Evolutionary conservation across 2,888 invertebrate genomes (phyloP), one percentile per base, ranked within the genome.

Genomic region (Limulus polyphemus): DNA sequence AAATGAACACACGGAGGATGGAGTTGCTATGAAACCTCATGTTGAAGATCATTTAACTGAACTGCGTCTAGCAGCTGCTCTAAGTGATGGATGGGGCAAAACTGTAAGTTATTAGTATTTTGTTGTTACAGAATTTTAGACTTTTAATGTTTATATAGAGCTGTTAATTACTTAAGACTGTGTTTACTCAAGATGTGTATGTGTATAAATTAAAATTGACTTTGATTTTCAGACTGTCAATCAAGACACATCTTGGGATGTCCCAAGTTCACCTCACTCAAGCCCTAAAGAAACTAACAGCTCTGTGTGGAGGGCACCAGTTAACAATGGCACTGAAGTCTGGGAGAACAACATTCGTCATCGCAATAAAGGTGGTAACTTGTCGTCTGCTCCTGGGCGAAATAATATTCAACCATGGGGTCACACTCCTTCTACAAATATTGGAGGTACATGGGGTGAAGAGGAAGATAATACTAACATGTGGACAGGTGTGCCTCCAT

Each of bases 391-490:
- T 32, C 88, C 57, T 86, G 86, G 71, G 68, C 69, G 62, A 90
- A 91, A 76, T 50, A 58, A 62, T 13, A 32, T 50, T 17, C 87
- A 90, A 1, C 91, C 92, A 1, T 92, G 92, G 92, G 91, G 91
- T 9, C 91, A 91, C 73, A 92, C 91, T 0, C 91, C 92, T 0
- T 87, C 90, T 2, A 88, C 89, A 11, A 91, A 93, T 75, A 87
- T 74, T 59, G 70, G 70, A 55, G 92, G 93, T 4, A 92, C 91
- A 0, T 95, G 93, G 93, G 93, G 92, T 51, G 93, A 92, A 75
- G 92, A 93, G 70, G 91, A 92, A 70, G 91, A 91, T 71, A 85
- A 86, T 13, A 86, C 86, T 32, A 91, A 87, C 74, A 89, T 91
- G 62, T 92, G 92, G 92, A 89, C 88, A 14, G 90, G 89, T 10